Percentiles rank a stretch among this genome's conserved stretches.
Evolutionary conservation across 2,113 vertebrate genomes (phyloP).

Genomic region (Psophia crepitans): DNA sequence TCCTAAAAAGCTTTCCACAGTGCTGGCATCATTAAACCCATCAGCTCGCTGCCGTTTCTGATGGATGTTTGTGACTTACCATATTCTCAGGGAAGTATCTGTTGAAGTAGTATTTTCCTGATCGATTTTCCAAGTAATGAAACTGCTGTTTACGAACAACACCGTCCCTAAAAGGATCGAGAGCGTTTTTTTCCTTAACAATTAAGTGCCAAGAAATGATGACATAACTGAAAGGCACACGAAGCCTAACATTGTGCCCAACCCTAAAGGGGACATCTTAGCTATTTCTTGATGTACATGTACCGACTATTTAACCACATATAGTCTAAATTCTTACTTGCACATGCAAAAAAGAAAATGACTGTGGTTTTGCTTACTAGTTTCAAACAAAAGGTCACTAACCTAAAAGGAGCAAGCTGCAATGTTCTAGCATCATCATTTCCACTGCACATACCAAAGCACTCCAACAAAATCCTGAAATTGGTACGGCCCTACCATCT

Average conservation of each 20-base stretch:
- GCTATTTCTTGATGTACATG: accelerated
- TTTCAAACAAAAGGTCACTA: background rate
- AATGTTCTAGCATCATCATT: background rate
- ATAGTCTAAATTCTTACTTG: background rate
- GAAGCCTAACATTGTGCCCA: background rate
- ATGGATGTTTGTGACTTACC: background rate
- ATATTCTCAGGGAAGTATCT: background rate
- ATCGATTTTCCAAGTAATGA: background rate
- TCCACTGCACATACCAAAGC: background rate
- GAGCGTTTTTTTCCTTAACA: background rate
- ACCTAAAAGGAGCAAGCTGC: background rate
- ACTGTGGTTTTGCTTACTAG: background rate
- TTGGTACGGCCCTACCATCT: background rate
- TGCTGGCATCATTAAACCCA: background rate
- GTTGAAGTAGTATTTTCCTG: background rate
- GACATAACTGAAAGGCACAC: background rate
- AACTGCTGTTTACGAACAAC: background rate
- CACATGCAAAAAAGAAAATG: background rate
- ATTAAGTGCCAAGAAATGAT: background rate
- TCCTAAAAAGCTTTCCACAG: background rate
- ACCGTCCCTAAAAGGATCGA: background rate
- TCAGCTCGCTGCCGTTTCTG: background rate
- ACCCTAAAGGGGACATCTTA: background rate
- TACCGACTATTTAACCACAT: background rate
- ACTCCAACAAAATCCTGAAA: background rate